These are phyloP conservation scores for Danio choprae DNA, from an alignment of 2,797 vertebrate species.

Conservation along the genomic window DNA sequence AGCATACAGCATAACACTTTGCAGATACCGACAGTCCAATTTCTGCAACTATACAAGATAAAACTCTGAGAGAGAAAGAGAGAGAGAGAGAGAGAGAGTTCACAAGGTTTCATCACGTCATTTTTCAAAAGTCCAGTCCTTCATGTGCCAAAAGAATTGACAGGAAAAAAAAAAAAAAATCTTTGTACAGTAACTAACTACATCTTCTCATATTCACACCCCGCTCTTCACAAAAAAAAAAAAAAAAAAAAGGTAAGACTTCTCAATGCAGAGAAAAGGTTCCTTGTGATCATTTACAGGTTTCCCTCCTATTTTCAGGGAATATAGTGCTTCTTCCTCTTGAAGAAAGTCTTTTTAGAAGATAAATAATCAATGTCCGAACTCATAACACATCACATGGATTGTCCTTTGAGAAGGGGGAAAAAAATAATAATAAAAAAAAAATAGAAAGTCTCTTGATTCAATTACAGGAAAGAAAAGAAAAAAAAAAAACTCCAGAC, in stretches of 20 bases:
- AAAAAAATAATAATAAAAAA: too few relatives aligned
- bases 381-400: constrained; percentile 84
- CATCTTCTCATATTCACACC: constrained; percentile 90
- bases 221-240: constrained; percentile 87
- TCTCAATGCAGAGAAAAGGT: constrained; percentile 80
- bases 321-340: constrained; percentile 91
- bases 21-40: constrained; percentile 87
- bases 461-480: constrained; percentile 71
- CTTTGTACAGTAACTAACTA: constrained; percentile 90
- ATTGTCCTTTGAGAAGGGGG: constrained; percentile 82
- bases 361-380: constrained; percentile 91
- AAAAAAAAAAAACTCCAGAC: constrained; percentile 71
- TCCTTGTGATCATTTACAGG: constrained; percentile 78
- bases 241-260: constrained; percentile 87
- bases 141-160: constrained; percentile 85
- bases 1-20: constrained; percentile 98
- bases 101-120: constrained; percentile 86
- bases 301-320: constrained; percentile 86
- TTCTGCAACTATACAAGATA: constrained; percentile 97
- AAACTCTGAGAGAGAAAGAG: constrained; percentile 72
- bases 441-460: constrained; percentile 71
- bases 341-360: constrained; percentile 93
- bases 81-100: constrained; percentile 82
- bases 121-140: constrained; percentile 87
- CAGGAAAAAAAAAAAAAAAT: constrained; percentile 65